Percentiles rank a stretch among this genome's conserved stretches.
phyloP scores from a whole-genome alignment of 2,113 vertebrate species.

The Rattus rattus region DNA sequence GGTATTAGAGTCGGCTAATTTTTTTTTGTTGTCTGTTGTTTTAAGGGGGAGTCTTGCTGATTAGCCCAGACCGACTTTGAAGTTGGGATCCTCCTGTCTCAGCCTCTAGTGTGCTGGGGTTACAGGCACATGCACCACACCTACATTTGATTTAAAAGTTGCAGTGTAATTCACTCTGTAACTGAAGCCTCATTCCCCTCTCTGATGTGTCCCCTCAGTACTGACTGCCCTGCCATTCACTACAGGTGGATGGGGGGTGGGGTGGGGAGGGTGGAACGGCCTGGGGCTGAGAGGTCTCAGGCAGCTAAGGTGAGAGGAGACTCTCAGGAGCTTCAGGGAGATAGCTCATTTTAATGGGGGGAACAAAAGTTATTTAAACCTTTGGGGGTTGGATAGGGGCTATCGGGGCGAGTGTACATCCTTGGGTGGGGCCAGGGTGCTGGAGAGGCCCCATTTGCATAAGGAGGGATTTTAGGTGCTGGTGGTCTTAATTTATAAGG shows the following conservation, averaged over 20 bases:
- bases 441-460: too few relatives aligned
- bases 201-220: background rate
- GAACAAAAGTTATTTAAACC: too few relatives aligned
- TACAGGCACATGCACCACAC: background rate
- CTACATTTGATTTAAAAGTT: background rate
- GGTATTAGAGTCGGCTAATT: background rate
- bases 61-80: background rate
- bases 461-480: too few relatives aligned
- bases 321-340: too few relatives aligned
- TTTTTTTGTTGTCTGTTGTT: background rate
- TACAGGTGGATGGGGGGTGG: background rate
- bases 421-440: too few relatives aligned
- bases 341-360: too few relatives aligned
- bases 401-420: too few relatives aligned
- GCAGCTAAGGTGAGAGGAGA: too few relatives aligned
- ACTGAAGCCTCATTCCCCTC: background rate
- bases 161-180: background rate
- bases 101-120: background rate
- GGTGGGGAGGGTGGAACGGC: too few relatives aligned
- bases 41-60: background rate
- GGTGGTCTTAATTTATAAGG: too few relatives aligned
- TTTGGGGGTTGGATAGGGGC: background rate
- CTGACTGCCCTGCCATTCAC: too few relatives aligned
- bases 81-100: background rate
- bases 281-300: too few relatives aligned